Conservation (phyloP, 2,888 invertebrate genomes). For the Cosmia pyralina region DNA sequence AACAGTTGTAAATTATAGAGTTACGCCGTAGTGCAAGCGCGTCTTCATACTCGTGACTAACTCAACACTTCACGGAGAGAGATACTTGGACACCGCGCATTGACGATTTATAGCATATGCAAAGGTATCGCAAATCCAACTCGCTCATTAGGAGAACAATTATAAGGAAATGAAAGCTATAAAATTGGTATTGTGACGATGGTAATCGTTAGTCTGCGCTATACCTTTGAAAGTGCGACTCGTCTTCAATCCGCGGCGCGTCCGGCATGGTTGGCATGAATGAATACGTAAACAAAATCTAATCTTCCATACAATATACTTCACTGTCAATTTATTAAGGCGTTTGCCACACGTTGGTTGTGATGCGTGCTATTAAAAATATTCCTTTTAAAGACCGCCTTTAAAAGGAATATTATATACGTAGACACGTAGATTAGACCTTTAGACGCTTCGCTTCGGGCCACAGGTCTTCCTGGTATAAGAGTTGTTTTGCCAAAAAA, state of each 20-base stretch:
- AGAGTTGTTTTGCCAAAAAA: conserved; percentile 81
- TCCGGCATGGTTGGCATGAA: conserved; percentile 85
- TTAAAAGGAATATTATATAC: conserved; percentile 78
- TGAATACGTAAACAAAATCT: conserved; percentile 81
- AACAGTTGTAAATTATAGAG: conserved; percentile 68
- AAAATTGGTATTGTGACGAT: neutral
- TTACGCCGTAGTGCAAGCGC: conserved; percentile 64
- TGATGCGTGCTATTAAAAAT: conserved; percentile 87
- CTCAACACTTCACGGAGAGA: conserved; percentile 62
- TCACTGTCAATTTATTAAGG: conserved; percentile 87
- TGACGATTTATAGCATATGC: conserved; percentile 26
- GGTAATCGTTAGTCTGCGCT: neutral
- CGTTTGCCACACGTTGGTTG: conserved; percentile 88
- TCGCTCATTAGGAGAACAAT: conserved; percentile 5
- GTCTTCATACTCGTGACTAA: conserved; percentile 74
- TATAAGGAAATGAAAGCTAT: neutral
- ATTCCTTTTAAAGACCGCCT: conserved; percentile 63
- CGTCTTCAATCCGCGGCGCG: conserved; percentile 39
- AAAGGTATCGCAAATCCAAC: conserved; percentile 7
- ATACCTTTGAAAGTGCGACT: conserved; percentile 18
- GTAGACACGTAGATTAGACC: conserved; percentile 88
- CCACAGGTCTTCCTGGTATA: conserved; percentile 84
- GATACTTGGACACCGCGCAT: conserved; percentile 50
- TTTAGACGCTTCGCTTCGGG: conserved; percentile 88
- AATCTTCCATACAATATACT: conserved; percentile 82